Evolutionary conservation across 2,888 invertebrate species (phyloP).

Genomic region (Phyto melanocephala): DNA sequence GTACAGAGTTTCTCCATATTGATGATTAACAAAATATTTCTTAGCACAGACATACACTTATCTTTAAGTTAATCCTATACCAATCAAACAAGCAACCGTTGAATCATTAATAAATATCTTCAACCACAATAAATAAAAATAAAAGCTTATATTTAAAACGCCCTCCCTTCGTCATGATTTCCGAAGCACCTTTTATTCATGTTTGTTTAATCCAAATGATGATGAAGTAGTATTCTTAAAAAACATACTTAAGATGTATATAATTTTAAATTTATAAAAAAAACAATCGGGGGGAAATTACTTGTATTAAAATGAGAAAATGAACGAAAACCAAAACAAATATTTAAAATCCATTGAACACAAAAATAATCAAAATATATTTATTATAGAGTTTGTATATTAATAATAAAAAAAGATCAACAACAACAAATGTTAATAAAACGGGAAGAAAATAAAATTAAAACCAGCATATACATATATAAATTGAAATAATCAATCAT

Average conservation of each 20-base stretch:
- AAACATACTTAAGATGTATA: not conserved
- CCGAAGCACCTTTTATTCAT: not conserved
- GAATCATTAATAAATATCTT: constrained; percentile 33
- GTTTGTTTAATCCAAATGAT: not conserved
- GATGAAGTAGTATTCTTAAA: constrained; percentile 8
- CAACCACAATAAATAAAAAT: not conserved
- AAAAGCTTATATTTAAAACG: not conserved
- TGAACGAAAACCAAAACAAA: constrained; percentile 18
- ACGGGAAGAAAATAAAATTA: not conserved
- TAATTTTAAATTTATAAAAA: not conserved
- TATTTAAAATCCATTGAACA: constrained; percentile 20
- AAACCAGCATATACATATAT: constrained; percentile 1
- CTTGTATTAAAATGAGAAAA: not conserved
- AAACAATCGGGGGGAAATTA: not conserved
- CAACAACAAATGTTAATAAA: not conserved
- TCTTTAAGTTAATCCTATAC: constrained; percentile 31
- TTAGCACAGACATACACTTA: constrained; percentile 5
- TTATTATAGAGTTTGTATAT: not conserved
- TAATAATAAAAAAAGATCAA: not conserved
- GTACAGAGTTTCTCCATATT: constrained; percentile 12
- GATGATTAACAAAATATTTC: constrained; percentile 17
- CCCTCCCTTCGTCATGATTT: not conserved
- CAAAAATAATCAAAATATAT: not conserved
- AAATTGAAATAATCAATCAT: constrained; percentile 62
- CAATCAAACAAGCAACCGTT: not conserved